phyloP scores from a whole-genome alignment of 2,113 vertebrate species.

The Scortum barcoo region DNA sequence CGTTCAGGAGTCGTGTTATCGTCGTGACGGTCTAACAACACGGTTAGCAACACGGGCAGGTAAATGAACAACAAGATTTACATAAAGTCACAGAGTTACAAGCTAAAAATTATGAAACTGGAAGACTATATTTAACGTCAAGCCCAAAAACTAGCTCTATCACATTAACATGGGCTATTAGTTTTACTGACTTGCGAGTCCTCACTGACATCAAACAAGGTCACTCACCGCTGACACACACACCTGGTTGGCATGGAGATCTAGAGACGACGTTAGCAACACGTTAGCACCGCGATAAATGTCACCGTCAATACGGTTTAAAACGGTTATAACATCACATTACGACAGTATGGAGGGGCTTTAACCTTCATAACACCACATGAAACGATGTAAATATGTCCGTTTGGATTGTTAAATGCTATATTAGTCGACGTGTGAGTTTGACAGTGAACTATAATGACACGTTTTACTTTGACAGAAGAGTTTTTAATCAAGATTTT shows the following conservation, averaged over 20 bases:
- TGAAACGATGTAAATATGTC: neutral
- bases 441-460: neutral
- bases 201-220: neutral
- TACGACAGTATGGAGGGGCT: neutral
- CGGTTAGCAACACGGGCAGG: neutral
- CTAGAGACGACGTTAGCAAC: neutral
- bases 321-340: neutral
- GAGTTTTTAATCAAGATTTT: conserved; percentile 8
- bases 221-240: conserved; percentile 56
- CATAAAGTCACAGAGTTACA: neutral
- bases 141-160: neutral
- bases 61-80: neutral
- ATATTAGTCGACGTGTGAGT: neutral
- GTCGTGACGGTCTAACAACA: neutral
- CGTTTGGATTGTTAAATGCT: neutral
- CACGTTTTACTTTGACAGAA: neutral
- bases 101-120: no score
- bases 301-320: conserved; percentile 29
- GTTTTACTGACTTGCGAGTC: neutral
- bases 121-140: neutral
- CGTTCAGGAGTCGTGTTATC: neutral
- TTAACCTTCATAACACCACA: neutral
- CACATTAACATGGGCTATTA: no score
- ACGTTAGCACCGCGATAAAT: conserved; percentile 45
- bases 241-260: neutral